Base-by-base conservation (phyloP, 1,140 invertebrate genomes). In the Leptinotarsa lineolata region DNA sequence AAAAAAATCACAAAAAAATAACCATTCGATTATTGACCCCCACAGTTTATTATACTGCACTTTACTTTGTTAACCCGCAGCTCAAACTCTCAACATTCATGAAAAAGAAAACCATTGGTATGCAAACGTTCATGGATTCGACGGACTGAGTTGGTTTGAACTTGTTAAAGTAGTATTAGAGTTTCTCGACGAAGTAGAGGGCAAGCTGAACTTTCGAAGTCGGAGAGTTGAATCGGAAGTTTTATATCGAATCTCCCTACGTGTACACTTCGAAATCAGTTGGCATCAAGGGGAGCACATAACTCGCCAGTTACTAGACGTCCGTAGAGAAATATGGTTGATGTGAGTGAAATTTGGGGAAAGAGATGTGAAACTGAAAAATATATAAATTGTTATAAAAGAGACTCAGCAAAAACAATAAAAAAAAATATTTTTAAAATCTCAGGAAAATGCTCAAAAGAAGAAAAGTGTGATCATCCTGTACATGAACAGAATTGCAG, bases 81-180 rank as follows among this genome's bases (percentile, higher is more conserved):
- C n/a, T 54, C 48, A 54, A 54, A 54, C 48, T 54, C 4, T n/a
- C 48, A 54, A 54, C 2, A 15, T 54, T 54, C 63, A 65, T 65
- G n/a, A 39, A 39, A n/a, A 22, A 65, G 63, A 24, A 65, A 65
- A 39, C 63, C 63, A 8, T 30, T 12, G 24, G n/a, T 12, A n/a
- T 30, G 22, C 22, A 65, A 65, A 65, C 39, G 63, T 65, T 65
- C 63, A 22, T 39, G 63, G 16, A 30, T 65, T 65, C 63, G 22
- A 65, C 63, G 15, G 15, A 22, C 24, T 39, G 6, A 44, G 16
- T 46, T 68, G 22, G 18, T 54, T 46, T 68, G 5, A 68, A 68
- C 44, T 68, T 68, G 67, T 68, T 68, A 54, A 68, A 68, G 67
- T 68, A 68, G 67, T 68, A 44, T 68, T 68, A 68, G 45, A 68